These are phyloP conservation scores for Xerus rutilus DNA, from an alignment of 2,797 vertebrate genomes.

Conservation along the genomic window DNA sequence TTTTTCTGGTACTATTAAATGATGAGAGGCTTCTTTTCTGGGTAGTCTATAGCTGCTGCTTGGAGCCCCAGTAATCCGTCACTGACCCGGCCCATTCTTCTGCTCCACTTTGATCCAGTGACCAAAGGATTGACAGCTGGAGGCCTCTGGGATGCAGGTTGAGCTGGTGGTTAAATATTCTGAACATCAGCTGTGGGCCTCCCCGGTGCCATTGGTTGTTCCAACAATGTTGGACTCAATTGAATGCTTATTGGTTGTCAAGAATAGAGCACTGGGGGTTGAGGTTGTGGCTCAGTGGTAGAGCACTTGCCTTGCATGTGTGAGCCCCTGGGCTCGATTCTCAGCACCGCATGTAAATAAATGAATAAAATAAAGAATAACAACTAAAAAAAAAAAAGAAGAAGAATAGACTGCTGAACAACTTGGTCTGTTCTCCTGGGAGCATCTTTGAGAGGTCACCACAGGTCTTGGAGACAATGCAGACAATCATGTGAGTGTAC, in stretches of 20 bases:
- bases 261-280: background rate
- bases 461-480: background rate
- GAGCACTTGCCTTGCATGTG: too few relatives aligned
- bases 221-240: conserved; percentile 29
- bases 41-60: background rate
- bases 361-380: too few relatives aligned
- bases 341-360: too few relatives aligned
- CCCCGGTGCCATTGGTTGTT: background rate
- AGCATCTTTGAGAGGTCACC: background rate
- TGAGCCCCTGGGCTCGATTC: too few relatives aligned
- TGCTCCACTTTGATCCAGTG: background rate
- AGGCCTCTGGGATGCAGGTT: background rate
- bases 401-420: background rate
- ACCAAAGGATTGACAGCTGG: background rate
- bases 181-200: background rate
- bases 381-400: too few relatives aligned
- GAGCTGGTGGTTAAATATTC: conserved; percentile 46
- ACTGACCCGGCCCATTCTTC: background rate
- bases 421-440: background rate
- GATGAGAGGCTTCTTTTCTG: background rate
- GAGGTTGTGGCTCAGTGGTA: too few relatives aligned
- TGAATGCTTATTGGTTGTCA: background rate
- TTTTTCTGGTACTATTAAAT: background rate
- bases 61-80: background rate
- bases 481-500: background rate